phyloP scores from a whole-genome alignment of 2,113 vertebrate species.

The Leiothrix lutea region DNA sequence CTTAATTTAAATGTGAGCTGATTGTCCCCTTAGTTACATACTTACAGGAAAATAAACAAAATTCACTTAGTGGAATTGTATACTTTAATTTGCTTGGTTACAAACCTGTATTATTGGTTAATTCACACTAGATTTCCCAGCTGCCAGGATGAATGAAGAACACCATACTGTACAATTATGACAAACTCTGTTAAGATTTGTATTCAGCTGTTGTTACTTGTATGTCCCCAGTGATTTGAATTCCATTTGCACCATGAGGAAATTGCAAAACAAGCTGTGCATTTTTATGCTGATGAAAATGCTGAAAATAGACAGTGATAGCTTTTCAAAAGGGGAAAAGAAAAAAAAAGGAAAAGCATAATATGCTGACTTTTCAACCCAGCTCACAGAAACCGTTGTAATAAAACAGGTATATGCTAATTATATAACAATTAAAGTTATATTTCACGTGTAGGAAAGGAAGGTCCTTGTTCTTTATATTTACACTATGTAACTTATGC shows the following conservation, averaged over 20 bases:
- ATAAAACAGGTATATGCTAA: not conserved
- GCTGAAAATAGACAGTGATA: not conserved
- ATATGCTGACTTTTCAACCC: not conserved
- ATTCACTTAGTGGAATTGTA: not conserved
- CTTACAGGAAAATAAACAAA: not conserved
- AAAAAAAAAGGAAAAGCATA: not conserved
- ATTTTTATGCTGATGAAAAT: conserved; percentile 33
- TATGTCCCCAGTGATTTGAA: not conserved
- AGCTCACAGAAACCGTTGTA: not conserved
- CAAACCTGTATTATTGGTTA: conserved; percentile 4
- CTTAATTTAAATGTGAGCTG: not conserved
- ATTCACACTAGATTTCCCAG: not conserved
- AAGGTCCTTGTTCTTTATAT: not conserved
- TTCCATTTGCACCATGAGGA: not conserved
- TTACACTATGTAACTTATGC: not conserved
- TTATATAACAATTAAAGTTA: not conserved
- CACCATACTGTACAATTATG: not conserved
- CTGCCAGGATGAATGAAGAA: not conserved
- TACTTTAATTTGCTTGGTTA: not conserved
- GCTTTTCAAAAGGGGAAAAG: not conserved
- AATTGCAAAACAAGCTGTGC: conserved; percentile 19
- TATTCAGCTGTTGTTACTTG: not conserved
- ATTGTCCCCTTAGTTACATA: not conserved
- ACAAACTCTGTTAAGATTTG: not conserved
- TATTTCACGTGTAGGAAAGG: not conserved